Evolutionary conservation across 1,140 invertebrate species (phyloP).

Genomic region (Drosophila takahashii): DNA sequence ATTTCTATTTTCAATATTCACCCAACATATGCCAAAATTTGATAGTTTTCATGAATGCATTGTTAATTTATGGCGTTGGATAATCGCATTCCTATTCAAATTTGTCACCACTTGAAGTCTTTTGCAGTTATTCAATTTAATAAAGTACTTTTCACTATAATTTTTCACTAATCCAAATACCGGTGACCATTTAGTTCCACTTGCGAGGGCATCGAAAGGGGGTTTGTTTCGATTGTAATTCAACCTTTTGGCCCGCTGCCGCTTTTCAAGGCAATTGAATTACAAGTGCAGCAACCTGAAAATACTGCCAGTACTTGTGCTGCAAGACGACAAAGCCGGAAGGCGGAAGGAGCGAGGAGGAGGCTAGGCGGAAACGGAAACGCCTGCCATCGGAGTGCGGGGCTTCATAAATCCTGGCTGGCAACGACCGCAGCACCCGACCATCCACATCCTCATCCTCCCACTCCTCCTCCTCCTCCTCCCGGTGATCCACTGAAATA

Average conservation of each 20-base stretch:
- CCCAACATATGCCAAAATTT: too few species aligned
- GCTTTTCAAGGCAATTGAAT: constrained; percentile 69
- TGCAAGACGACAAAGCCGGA: constrained; percentile 12
- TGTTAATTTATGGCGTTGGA: too few species aligned
- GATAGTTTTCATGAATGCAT: too few species aligned
- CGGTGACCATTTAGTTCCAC: not conserved
- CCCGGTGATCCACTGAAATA: constrained; percentile 42
- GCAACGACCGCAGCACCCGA: constrained; percentile 35
- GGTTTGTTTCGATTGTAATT: constrained; percentile 19
- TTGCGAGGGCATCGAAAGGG: not conserved
- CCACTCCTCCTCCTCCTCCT: not conserved
- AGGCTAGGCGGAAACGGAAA: constrained; percentile 48
- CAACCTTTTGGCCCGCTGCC: constrained; percentile 38
- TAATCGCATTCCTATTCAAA: too few species aligned
- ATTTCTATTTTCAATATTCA: too few species aligned
- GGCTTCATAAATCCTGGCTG: constrained; percentile 64
- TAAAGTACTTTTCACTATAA: not conserved
- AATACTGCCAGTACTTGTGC: constrained; percentile 21
- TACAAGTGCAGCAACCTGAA: constrained; percentile 63
- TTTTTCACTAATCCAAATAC: not conserved
- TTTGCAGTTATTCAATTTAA: not conserved
- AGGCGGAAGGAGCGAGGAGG: constrained; percentile 10
- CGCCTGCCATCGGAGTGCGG: constrained; percentile 49
- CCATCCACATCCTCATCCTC: constrained; percentile 3
- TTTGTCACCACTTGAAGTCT: not conserved